Evolutionary conservation across 2,113 vertebrate genomes (phyloP).

Genomic region (Pyxicephalus adspersus): DNA sequence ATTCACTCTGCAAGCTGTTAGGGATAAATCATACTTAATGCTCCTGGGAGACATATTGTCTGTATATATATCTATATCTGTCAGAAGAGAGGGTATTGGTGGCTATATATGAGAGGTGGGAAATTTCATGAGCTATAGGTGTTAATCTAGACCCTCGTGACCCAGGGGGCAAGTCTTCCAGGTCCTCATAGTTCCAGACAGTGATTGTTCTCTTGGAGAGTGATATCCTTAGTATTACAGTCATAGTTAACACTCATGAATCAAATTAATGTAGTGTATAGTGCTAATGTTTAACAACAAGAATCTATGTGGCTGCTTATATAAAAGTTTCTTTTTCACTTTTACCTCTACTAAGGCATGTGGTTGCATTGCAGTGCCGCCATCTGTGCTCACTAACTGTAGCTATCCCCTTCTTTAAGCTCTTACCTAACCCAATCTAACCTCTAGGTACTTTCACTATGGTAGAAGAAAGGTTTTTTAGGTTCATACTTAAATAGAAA

Average conservation of each 20-base stretch:
- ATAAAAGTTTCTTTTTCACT: too few species aligned
- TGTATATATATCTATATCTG: constrained; percentile 56
- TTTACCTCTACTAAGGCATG: too few species aligned
- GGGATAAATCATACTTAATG: constrained; percentile 54
- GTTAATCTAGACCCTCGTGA: constrained; percentile 18
- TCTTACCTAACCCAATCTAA: too few species aligned
- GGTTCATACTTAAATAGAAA: too few species aligned
- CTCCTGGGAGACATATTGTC: constrained; percentile 55
- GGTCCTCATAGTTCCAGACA: constrained; percentile 20
- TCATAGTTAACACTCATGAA: background rate
- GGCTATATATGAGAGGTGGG: constrained; percentile 30
- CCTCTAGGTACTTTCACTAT: too few species aligned
- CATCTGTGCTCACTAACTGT: too few species aligned
- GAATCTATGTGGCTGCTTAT: too few species aligned
- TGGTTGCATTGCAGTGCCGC: too few species aligned
- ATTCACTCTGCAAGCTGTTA: constrained; percentile 56
- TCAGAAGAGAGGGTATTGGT: constrained; percentile 27
- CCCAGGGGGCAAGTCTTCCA: constrained; percentile 41
- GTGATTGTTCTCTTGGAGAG: constrained; percentile 35
- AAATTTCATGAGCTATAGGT: constrained; percentile 47
- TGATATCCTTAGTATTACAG: background rate
- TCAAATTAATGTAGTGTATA: too few species aligned
- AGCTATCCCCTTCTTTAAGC: too few species aligned
- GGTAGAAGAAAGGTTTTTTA: too few species aligned
- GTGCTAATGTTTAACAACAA: too few species aligned